Evolutionary conservation across 2,797 vertebrate species (phyloP), one percentile per base, ranked within the genome.

Genomic region (Sciaenops ocellatus): DNA sequence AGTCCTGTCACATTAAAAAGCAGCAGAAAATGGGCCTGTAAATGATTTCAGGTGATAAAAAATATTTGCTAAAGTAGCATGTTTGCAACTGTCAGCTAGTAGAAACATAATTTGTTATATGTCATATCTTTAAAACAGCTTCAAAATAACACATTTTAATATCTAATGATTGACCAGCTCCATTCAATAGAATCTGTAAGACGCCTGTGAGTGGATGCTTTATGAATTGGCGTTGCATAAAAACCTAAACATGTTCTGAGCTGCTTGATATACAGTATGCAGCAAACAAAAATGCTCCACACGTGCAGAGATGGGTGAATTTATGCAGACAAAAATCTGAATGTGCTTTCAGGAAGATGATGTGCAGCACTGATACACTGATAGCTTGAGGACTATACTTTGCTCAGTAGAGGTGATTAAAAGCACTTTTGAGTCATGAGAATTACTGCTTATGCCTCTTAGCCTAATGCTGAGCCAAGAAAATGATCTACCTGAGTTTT

Each of bases 391-490:
- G 74, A 82, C 60, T 74, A 24, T 79, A 78, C 90, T 89, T 87
- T 86, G 67, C 81, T 77, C 67, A 77, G 72, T 59, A 73, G 63
- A 86, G 86, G 85, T 90, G 87, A 93, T 93, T 93, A 91, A 91
- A 89, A 76, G 57, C 80, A 75, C 75, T 84, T 87, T 85, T 74
- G 76, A 89, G 85, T 82, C 74, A 26, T 76, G 77, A 89, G 76
- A 90, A 79, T 87, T 81, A 80, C 73, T 68, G 56, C 70, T 73
- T 64, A 76, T 74, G 63, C 77, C 87, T 90, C 79, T 83, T 62
- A 81, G 80, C 72, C 71, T 86, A 83, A 90, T 83, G 71, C 66
- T 78, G 60, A 76, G 79, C 63, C 80, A 69, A 75, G 80, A 87
- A 88, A 87, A 90, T 68, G 51, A 90, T 74, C 71, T 50, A 84